These are phyloP conservation scores for Pterostichus niger DNA, from an alignment of 2,888 invertebrate genomes.

Conservation along the genomic window DNA sequence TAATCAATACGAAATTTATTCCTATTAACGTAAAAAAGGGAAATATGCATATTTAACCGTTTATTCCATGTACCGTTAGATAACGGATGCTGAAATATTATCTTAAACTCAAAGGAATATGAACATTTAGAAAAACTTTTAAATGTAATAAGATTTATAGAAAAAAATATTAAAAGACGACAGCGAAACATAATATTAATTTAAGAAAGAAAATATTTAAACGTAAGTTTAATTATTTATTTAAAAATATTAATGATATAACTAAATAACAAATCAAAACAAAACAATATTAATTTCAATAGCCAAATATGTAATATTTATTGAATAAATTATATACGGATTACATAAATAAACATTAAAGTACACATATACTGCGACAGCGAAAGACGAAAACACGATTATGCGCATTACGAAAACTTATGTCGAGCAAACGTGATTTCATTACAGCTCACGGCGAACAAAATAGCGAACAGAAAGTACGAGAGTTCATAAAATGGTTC, in stretches of 20 bases:
- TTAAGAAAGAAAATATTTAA: too few relatives aligned
- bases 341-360: constrained; percentile 20
- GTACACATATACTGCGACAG: constrained; percentile 22
- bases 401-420: constrained; percentile 46
- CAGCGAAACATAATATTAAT: too few relatives aligned
- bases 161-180: background rate
- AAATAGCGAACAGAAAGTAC: background rate
- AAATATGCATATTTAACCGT: background rate
- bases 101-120: constrained; percentile 8
- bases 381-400: background rate
- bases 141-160: background rate
- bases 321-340: constrained; percentile 27
- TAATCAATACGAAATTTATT: too few relatives aligned
- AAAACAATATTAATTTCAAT: too few relatives aligned
- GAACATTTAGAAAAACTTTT: background rate
- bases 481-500: constrained; percentile 49
- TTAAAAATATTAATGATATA: too few relatives aligned
- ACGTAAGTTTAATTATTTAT: too few relatives aligned
- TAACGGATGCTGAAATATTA: constrained; percentile 43
- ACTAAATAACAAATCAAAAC: too few relatives aligned
- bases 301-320: constrained; percentile 30
- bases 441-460: constrained; percentile 10
- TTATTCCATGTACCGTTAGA: constrained; percentile 43
- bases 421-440: constrained; percentile 46
- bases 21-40: too few relatives aligned